A percentile compares a stretch with the other conserved stretches of the same genome.
Evolutionary conservation across 2,888 invertebrate species (phyloP).

Genomic region (Scaptomyza tumidula): DNA sequence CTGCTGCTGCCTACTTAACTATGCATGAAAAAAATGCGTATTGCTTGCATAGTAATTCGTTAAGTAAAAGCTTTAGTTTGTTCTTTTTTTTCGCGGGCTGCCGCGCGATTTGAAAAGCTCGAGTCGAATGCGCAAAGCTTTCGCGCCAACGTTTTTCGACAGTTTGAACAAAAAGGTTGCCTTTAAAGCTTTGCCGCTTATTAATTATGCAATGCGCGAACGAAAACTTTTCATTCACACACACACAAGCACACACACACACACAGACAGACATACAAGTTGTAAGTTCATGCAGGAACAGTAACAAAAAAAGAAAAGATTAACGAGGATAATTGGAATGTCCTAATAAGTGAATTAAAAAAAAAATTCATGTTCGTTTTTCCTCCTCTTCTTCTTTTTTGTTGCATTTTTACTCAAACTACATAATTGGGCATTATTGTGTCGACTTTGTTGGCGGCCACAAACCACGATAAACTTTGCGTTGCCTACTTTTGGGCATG

Average conservation of each 20-base stretch:
- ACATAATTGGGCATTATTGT: too few relatives aligned
- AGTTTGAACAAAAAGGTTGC: too few relatives aligned
- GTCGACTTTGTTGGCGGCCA: too few relatives aligned
- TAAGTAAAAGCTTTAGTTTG: conserved; percentile 16
- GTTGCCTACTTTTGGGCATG: too few relatives aligned
- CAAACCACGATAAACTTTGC: too few relatives aligned
- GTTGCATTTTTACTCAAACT: too few relatives aligned
- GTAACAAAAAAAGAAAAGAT: background rate
- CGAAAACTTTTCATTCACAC: conserved; percentile 57
- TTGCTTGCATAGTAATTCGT: conserved; percentile 2
- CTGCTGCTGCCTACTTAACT: conserved; percentile 24
- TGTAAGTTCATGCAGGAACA: conserved; percentile 3
- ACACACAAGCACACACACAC: background rate
- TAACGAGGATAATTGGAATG: background rate
- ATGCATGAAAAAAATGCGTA: background rate
- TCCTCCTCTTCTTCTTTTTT: too few relatives aligned
- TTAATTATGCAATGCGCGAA: conserved; percentile 57
- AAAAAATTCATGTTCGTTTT: too few relatives aligned
- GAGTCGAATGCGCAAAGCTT: conserved; percentile 18
- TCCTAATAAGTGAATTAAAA: background rate
- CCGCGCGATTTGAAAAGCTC: conserved; percentile 33
- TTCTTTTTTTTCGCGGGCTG: too few relatives aligned
- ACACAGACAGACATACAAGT: background rate
- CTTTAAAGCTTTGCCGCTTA: conserved; percentile 41
- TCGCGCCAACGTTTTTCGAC: conserved; percentile 12